These are phyloP conservation scores for Drosophila suboccidentalis DNA, from an alignment of 2,888 invertebrate species.

Conservation along the genomic window DNA sequence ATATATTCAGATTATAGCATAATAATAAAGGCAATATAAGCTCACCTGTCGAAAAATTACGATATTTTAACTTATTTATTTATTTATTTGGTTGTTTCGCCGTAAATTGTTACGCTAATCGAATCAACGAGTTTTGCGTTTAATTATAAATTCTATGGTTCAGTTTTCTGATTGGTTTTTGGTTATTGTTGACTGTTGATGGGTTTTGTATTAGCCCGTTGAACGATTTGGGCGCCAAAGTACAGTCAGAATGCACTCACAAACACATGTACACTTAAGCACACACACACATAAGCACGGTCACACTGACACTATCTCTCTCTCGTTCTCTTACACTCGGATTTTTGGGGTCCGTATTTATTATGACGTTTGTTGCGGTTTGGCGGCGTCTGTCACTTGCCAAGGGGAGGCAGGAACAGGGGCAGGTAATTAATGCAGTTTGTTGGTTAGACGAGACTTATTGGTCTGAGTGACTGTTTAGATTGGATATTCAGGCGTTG, in stretches of 20 bases:
- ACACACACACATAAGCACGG: neutral
- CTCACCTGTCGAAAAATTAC: slow-evolving; percentile 37
- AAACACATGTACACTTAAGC: slow-evolving; percentile 3
- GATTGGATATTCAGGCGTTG: neutral
- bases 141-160: slow-evolving; percentile 60
- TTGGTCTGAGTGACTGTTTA: slow-evolving; percentile 32
- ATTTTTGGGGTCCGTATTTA: slow-evolving; percentile 38
- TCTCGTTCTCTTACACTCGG: neutral
- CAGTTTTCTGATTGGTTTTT: slow-evolving; percentile 54
- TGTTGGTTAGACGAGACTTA: slow-evolving; percentile 41
- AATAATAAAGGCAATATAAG: neutral
- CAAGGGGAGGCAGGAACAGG: slow-evolving; percentile 8
- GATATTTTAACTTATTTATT: slow-evolving; percentile 24
- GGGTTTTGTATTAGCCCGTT: slow-evolving; percentile 38
- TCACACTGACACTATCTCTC: slow-evolving; percentile 7
- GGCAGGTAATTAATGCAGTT: slow-evolving; percentile 56
- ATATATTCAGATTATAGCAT: neutral
- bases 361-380: slow-evolving; percentile 57
- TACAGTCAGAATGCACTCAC: slow-evolving; percentile 57
- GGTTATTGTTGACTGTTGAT: slow-evolving; percentile 44
- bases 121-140: slow-evolving; percentile 43
- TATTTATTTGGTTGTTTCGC: slow-evolving; percentile 24
- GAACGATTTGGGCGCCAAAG: slow-evolving; percentile 69
- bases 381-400: slow-evolving; percentile 41
- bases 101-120: slow-evolving; percentile 41